phyloP scores from a whole-genome alignment of 2,797 vertebrate species.

The Momotus momota region DNA sequence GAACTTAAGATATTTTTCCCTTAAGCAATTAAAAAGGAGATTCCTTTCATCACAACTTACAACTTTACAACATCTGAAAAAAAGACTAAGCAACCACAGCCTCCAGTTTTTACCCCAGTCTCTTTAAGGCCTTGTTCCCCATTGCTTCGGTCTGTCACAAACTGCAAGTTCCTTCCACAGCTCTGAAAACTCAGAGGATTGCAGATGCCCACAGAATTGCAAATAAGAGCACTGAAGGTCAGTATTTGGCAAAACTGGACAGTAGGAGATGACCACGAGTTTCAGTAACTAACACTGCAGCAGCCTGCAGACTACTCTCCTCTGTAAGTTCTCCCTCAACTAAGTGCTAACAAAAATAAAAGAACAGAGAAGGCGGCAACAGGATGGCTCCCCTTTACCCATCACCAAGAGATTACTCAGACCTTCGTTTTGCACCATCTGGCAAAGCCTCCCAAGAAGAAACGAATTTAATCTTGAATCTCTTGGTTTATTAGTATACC shows the following conservation, averaged over 20 bases:
- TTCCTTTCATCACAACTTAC: background rate
- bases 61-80: background rate
- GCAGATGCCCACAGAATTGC: background rate
- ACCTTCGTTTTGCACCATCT: background rate
- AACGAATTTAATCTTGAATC: background rate
- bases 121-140: background rate
- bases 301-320: background rate
- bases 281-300: background rate
- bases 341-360: background rate
- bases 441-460: background rate
- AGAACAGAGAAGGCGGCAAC: background rate
- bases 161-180: background rate
- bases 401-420: background rate
- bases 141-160: background rate
- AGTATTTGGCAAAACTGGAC: background rate
- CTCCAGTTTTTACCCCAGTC: background rate
- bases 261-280: rapidly evolving
- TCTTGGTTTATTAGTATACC: background rate
- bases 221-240: background rate
- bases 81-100: background rate
- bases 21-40: background rate
- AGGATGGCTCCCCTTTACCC: background rate
- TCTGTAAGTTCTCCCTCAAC: background rate
- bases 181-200: background rate
- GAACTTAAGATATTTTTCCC: background rate